These are phyloP conservation scores for Scomber scombrus DNA, from an alignment of 2,113 vertebrate species.

Conservation along the genomic window DNA sequence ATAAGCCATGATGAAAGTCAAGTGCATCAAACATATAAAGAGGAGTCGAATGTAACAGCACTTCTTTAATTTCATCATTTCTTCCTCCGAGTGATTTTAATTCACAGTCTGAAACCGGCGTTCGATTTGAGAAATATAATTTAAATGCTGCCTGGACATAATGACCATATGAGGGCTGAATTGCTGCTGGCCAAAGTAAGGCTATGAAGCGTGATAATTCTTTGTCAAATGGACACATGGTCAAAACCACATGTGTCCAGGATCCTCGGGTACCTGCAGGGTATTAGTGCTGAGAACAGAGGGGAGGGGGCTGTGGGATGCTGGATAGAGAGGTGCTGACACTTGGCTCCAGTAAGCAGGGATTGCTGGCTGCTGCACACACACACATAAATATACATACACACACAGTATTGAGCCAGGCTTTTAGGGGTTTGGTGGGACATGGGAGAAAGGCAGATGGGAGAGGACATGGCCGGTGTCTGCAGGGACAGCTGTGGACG, in stretches of 20 bases:
- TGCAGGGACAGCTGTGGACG: conserved; percentile 77
- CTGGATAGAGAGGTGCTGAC: conserved; percentile 67
- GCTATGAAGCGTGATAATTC: conserved; percentile 35
- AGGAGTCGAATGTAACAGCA: conserved; percentile 18
- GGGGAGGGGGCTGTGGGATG: conserved; percentile 42
- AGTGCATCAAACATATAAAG: conserved; percentile 28
- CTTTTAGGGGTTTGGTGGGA: conserved; percentile 59
- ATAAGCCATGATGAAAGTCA: conserved; percentile 19
- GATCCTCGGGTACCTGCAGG: conserved; percentile 55
- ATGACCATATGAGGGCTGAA: conserved; percentile 32
- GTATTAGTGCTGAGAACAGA: conserved; percentile 37
- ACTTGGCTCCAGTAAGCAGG: conserved; percentile 69
- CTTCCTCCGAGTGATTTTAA: conserved; percentile 34
- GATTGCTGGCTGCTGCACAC: conserved; percentile 26
- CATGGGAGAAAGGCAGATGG: conserved; percentile 76
- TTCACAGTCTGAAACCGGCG: conserved; percentile 14
- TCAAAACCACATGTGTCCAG: conserved; percentile 55
- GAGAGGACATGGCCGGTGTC: conserved; percentile 71
- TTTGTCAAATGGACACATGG: conserved; percentile 73
- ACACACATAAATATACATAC: conserved; percentile 40
- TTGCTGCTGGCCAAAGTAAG: conserved; percentile 28
- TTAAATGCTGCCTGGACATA: conserved; percentile 21
- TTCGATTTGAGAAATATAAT: conserved; percentile 18
- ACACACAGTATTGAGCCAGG: conserved; percentile 46
- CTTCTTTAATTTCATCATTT: conserved; percentile 50